Percentiles rank a stretch among this genome's conserved stretches.
Conservation (phyloP, 2,888 invertebrate species). For the Metopia argyrocephala region DNA sequence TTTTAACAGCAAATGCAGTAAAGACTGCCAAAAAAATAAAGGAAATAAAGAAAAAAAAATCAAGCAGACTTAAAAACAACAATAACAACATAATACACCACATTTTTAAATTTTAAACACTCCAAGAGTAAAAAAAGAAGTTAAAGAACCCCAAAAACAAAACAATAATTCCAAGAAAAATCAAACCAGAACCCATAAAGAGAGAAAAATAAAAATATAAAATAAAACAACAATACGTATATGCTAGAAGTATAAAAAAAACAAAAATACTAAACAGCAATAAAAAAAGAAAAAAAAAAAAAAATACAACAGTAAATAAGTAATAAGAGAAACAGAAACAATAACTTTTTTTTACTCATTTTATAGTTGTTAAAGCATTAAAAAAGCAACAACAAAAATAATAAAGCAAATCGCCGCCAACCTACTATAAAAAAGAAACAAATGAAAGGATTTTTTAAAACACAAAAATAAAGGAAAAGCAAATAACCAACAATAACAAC, state of each 20-base stretch:
- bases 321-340: conserved; percentile 3
- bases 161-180: conserved; percentile 37
- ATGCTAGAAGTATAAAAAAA: background rate
- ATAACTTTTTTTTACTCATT: too few relatives aligned
- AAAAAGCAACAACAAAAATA: background rate
- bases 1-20: conserved; percentile 15
- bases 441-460: too few relatives aligned
- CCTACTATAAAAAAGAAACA: too few relatives aligned
- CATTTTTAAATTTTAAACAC: conserved; percentile 38
- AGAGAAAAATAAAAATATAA: conserved; percentile 5
- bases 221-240: background rate
- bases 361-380: background rate
- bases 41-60: conserved; percentile 40
- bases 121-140: conserved; percentile 7
- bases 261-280: background rate
- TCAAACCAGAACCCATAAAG: conserved; percentile 8
- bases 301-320: too few relatives aligned
- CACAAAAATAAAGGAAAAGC: background rate
- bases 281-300: background rate
- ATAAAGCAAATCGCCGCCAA: conserved; percentile 10
- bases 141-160: conserved; percentile 7
- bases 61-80: conserved; percentile 33
- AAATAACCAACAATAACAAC: background rate
- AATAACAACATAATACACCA: conserved; percentile 14
- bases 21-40: conserved; percentile 45